Percentiles rank a stretch among this genome's conserved stretches.
Conservation (phyloP, 2,113 vertebrate species). For the Podilymbus podiceps region DNA sequence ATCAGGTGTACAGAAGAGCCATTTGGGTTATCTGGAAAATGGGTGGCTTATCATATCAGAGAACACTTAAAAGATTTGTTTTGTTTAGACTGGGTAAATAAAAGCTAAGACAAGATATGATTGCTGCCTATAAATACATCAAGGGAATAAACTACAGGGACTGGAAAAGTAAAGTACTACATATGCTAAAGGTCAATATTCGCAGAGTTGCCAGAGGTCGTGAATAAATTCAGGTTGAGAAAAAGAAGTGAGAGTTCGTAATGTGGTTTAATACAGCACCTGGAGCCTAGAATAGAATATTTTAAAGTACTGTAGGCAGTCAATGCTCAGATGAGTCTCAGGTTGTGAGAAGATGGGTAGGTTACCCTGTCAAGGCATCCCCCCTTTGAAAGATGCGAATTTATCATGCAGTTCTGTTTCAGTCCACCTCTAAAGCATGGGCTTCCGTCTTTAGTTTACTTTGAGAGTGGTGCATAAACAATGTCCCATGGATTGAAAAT, state of each 20-base stretch:
- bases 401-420: not conserved
- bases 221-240: not conserved
- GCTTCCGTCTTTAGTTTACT: not conserved
- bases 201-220: not conserved
- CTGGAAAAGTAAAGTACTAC: not conserved
- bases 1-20: not conserved
- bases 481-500: not conserved
- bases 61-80: not conserved
- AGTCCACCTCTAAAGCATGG: not conserved
- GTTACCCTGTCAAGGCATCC: not conserved
- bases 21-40: not conserved
- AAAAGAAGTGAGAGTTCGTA: not conserved
- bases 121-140: not conserved
- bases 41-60: not conserved
- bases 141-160: not conserved
- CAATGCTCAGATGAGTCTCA: not conserved
- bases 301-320: not conserved
- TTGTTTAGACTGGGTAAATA: slow-evolving; percentile 23
- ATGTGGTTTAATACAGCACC: not conserved
- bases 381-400: not conserved
- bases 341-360: not conserved
- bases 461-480: not conserved
- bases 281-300: not conserved
- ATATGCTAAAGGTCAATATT: not conserved
- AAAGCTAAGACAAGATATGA: not conserved